Conservation (phyloP, 1,140 invertebrate species). For the Anoplophora glabripennis region DNA sequence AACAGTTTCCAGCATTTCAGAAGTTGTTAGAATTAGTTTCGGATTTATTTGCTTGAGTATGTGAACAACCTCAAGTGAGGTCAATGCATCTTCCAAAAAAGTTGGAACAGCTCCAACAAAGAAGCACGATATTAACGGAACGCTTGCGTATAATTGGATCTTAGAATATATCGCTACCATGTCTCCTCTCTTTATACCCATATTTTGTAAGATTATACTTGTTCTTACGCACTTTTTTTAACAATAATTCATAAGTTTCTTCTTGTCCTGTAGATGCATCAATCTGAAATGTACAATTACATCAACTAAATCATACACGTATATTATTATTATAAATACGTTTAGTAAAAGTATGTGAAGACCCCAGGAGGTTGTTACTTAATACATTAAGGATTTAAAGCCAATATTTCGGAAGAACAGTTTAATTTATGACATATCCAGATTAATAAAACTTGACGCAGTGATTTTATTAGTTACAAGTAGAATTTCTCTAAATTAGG, state of each 20-base stretch:
- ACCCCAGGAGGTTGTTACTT: too few relatives aligned
- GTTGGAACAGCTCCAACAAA: conserved; percentile 35
- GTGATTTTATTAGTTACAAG: too few relatives aligned
- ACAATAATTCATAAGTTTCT: conserved; percentile 42
- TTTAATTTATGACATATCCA: too few relatives aligned
- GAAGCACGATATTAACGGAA: conserved; percentile 43
- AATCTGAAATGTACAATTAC: too few relatives aligned
- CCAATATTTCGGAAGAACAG: too few relatives aligned
- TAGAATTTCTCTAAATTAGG: too few relatives aligned
- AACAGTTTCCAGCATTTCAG: conserved; percentile 18
- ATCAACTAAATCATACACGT: too few relatives aligned
- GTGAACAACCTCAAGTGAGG: conserved; percentile 22
- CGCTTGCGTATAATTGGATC: conserved; percentile 43
- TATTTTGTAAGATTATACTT: conserved; percentile 37
- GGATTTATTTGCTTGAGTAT: conserved; percentile 30
- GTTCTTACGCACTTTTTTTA: conserved; percentile 41
- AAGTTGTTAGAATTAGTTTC: conserved; percentile 29
- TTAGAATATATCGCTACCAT: conserved; percentile 44
- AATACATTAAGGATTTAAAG: too few relatives aligned
- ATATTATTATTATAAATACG: too few relatives aligned
- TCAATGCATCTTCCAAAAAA: conserved; percentile 28
- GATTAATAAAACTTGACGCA: too few relatives aligned
- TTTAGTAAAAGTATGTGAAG: too few relatives aligned
- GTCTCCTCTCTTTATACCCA: conserved; percentile 42
- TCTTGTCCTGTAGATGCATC: conserved; percentile 44